Percentiles rank a stretch among this genome's conserved stretches.
Evolutionary conservation across 2,113 vertebrate genomes (phyloP).

Genomic region (Sapajus apella): DNA sequence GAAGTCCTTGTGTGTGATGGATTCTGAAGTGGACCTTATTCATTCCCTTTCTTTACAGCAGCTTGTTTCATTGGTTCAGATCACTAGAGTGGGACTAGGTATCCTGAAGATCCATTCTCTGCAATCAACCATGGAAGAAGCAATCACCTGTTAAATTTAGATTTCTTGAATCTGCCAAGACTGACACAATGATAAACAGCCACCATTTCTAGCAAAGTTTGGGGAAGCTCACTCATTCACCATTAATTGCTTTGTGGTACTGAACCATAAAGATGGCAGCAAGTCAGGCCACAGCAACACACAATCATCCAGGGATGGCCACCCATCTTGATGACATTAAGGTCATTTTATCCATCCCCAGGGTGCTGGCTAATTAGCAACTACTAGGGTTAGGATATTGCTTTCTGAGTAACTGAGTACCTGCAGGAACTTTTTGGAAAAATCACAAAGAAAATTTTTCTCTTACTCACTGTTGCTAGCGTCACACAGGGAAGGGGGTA

Average conservation of each 20-base stretch:
- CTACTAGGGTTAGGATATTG: background rate
- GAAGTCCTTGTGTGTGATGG: slow-evolving; percentile 43
- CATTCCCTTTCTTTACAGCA: slow-evolving; percentile 60
- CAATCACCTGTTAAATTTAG: slow-evolving; percentile 86
- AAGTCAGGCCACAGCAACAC: slow-evolving; percentile 69
- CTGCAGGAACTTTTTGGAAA: background rate
- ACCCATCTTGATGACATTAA: slow-evolving; percentile 54
- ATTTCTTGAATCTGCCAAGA: slow-evolving; percentile 87
- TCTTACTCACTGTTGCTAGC: background rate
- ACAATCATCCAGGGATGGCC: background rate
- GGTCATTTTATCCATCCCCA: slow-evolving; percentile 67
- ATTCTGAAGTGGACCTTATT: slow-evolving; percentile 59
- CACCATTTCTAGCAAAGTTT: slow-evolving; percentile 77
- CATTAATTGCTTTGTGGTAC: slow-evolving; percentile 83
- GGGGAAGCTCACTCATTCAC: slow-evolving; percentile 75
- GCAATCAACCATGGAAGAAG: slow-evolving; percentile 76
- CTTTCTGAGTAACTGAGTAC: background rate
- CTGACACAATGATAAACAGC: slow-evolving; percentile 87
- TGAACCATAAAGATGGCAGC: slow-evolving; percentile 79
- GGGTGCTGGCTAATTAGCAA: background rate
- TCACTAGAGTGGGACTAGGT: slow-evolving; percentile 60
- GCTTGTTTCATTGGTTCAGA: slow-evolving; percentile 52
- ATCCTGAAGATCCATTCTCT: slow-evolving; percentile 83
- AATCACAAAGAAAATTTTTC: background rate
- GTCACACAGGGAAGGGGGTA: background rate